These are phyloP conservation scores for Rallus limicola DNA, from an alignment of 2,113 vertebrate genomes.

Conservation along the genomic window DNA sequence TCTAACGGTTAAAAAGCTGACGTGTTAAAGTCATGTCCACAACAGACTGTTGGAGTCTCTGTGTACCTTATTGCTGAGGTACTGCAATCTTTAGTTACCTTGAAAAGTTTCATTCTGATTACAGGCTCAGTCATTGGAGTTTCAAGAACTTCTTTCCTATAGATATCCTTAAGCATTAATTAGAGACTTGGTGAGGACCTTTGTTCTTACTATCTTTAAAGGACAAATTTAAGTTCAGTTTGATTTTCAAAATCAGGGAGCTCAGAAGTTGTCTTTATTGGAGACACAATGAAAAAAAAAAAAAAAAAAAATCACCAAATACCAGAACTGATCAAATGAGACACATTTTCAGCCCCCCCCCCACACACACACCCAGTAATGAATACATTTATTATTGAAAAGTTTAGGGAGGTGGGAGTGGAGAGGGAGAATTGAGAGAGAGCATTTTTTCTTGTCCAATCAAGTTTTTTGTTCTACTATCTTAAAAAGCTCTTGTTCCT, in stretches of 20 bases:
- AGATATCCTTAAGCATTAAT: background rate
- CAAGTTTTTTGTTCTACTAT: background rate
- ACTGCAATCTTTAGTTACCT: background rate
- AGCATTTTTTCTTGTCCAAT: background rate
- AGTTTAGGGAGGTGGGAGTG: background rate
- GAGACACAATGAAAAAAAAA: background rate
- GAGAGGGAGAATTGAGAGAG: background rate
- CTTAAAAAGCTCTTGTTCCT: background rate
- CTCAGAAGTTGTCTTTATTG: background rate
- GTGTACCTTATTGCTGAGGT: background rate
- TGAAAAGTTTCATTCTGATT: background rate
- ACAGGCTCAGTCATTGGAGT: background rate
- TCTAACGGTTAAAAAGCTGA: background rate
- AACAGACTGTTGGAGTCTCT: background rate
- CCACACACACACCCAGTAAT: background rate
- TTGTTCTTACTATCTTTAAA: background rate
- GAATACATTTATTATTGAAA: fast-evolving
- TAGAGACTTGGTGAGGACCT: background rate
- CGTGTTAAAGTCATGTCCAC: background rate
- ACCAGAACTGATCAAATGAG: fast-evolving
- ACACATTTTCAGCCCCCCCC: background rate
- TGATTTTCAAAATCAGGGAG: background rate
- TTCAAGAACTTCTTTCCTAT: background rate
- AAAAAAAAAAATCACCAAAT: background rate
- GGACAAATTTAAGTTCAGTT: background rate